Base-by-base conservation (phyloP, 2,888 invertebrate species). In the Drosophila recens region DNA sequence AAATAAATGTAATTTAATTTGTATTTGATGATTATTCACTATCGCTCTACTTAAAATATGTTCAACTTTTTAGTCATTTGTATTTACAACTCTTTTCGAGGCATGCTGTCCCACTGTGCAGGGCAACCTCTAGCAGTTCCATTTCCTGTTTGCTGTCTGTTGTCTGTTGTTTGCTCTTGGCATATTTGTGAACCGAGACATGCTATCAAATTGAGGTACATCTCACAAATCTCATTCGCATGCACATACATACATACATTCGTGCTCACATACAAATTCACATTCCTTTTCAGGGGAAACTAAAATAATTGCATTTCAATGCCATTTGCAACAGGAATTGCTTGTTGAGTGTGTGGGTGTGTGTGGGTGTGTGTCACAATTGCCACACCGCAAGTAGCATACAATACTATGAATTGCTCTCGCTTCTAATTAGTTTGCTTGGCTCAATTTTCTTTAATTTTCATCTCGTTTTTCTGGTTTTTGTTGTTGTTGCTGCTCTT, bases 291-390 rank as follows among this genome's bases (percentile, higher is more conserved):
- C 13, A 38, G 11, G 23, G 20, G 8, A 52, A 57, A 40, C 68
- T 77, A 77, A 80, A 72, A 72, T 85, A 82, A 82, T 82, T 85
- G 75, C 80, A 82, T 82, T 82, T 85, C 80, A 75, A 82, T 75
- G 67, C 51, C 61, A 71, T 56, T 76, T 65, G 69, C 66, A 57
- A 64, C 42, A 51, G 59, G 15, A 74, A 66, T 45, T 70, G 51
- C 17, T 36, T 30, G 27, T 8, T 20, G 38, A 27, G 27, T 45
- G 23, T 38, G n/a, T 33, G 30, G 17, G 30, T 42, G 38, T 27
- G 30, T 42, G 23, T 38, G n/a, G 20, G 30, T 17, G 30, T 42
- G 38, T 20, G 17, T 54, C 36, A 4, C 17, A 36, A 20, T 51
- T 42, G 20, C 20, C 13, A 34, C 58, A 48, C 74, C 66, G 42